A percentile compares a stretch with the other conserved stretches of the same genome.
Conservation (phyloP, 2,888 invertebrate genomes). For the Eupithecia subumbrata region DNA sequence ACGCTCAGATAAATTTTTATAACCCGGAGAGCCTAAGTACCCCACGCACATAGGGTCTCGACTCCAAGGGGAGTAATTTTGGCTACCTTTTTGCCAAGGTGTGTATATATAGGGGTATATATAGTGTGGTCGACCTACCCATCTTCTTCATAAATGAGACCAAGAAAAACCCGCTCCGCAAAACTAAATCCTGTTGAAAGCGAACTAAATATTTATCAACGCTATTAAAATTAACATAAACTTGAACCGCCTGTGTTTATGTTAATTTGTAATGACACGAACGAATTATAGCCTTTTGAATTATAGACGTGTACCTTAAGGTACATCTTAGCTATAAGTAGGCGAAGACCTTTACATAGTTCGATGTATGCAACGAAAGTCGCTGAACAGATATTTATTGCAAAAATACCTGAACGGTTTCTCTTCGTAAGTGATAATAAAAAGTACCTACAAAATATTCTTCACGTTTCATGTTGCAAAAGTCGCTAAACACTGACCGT, state of each 20-base stretch:
- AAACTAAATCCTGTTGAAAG: not conserved
- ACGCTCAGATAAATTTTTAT: no score
- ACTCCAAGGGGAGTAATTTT: no score
- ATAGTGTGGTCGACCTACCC: not conserved
- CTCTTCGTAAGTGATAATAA: not conserved
- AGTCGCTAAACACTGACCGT: no score
- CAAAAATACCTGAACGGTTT: not conserved
- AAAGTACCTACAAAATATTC: not conserved
- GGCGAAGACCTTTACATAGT: not conserved
- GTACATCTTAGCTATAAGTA: not conserved
- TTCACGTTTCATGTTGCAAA: no score
- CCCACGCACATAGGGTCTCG: no score
- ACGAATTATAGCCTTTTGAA: conserved; percentile 17
- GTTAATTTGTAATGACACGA: conserved; percentile 24
- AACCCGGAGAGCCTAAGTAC: no score
- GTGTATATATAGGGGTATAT: not conserved
- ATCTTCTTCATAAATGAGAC: not conserved
- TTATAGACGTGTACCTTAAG: not conserved
- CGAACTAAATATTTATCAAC: conserved; percentile 3
- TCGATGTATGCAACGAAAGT: not conserved
- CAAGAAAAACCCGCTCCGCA: not conserved
- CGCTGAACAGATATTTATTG: not conserved
- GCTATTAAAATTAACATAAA: conserved; percentile 32
- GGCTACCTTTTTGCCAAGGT: not conserved
- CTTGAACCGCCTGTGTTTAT: conserved; percentile 29